phyloP scores from a whole-genome alignment of 64 coral and sea anemone genomes.

The Montipora sp. region DNA sequence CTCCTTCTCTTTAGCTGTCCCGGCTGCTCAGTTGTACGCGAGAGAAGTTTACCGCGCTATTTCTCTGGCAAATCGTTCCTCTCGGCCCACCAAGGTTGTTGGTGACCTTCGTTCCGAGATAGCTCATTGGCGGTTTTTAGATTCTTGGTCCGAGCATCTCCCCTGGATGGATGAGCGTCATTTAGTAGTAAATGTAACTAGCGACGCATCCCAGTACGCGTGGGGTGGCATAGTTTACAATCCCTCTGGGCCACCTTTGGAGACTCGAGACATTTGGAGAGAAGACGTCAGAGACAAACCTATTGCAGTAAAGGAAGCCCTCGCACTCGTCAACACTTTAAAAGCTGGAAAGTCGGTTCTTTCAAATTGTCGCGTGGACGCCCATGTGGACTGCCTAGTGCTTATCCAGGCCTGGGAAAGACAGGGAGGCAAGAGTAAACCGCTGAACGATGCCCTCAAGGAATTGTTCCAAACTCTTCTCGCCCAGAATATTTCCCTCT shows the following conservation, averaged over 20 bases:
- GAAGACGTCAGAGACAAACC: too few relatives aligned
- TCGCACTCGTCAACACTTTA: background rate
- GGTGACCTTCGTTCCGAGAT: too few relatives aligned
- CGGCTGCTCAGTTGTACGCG: too few relatives aligned
- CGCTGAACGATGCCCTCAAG: slow-evolving; percentile 8
- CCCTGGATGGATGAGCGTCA: slow-evolving; percentile 34
- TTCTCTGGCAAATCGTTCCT: too few relatives aligned
- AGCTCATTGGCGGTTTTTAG: too few relatives aligned
- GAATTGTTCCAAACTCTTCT: background rate
- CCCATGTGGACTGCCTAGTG: background rate
- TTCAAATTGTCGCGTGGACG: background rate
- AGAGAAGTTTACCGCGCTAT: too few relatives aligned
- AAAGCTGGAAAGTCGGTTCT: background rate
- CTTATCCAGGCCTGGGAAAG: slow-evolving; percentile 15
- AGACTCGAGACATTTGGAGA: too few relatives aligned
- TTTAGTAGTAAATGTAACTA: background rate
- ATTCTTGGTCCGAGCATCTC: slow-evolving; percentile 18
- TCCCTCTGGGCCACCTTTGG: background rate
- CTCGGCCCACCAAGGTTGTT: too few relatives aligned
- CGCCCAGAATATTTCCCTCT: background rate
- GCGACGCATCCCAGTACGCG: slow-evolving; percentile 22
- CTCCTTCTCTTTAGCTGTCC: too few relatives aligned
- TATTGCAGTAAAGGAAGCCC: too few relatives aligned
- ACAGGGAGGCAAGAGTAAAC: slow-evolving; percentile 11
- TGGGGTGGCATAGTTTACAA: background rate